Conservation (phyloP, 2,888 invertebrate species). For the Trichopoda pennipes region DNA sequence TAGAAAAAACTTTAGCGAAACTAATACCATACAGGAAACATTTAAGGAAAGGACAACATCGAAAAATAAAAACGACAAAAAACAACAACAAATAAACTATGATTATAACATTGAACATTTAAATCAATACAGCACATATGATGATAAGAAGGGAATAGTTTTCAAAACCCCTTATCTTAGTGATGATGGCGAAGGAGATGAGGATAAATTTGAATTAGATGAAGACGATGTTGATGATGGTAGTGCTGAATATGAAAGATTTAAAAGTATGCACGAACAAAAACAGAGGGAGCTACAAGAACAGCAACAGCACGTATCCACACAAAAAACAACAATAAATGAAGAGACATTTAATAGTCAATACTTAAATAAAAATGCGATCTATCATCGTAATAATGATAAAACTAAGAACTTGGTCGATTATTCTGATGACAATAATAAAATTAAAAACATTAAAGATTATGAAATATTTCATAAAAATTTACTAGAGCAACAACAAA, state of each 20-base stretch:
- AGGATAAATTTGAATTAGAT: constrained; percentile 59
- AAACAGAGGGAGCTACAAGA: constrained; percentile 53
- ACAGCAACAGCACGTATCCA: constrained; percentile 19
- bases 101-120: constrained; percentile 54
- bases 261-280: constrained; percentile 60
- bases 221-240: constrained; percentile 63
- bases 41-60: constrained; percentile 33
- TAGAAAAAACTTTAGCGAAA: constrained; percentile 52
- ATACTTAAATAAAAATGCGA: constrained; percentile 19
- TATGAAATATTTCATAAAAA: constrained; percentile 60
- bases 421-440: constrained; percentile 48
- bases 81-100: constrained; percentile 37
- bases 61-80: constrained; percentile 46
- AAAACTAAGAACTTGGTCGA: constrained; percentile 39
- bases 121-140: constrained; percentile 56
- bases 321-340: constrained; percentile 39
- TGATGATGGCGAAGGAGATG: constrained; percentile 41
- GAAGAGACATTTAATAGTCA: constrained; percentile 36
- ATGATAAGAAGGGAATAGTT: constrained; percentile 7
- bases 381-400: constrained; percentile 28
- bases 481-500: constrained; percentile 39
- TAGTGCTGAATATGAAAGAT: constrained; percentile 63
- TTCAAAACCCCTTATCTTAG: constrained; percentile 26
- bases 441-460: constrained; percentile 50
- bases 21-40: constrained; percentile 47